Base-by-base conservation (phyloP, 2,888 invertebrate species). In the Ophion costatus region DNA sequence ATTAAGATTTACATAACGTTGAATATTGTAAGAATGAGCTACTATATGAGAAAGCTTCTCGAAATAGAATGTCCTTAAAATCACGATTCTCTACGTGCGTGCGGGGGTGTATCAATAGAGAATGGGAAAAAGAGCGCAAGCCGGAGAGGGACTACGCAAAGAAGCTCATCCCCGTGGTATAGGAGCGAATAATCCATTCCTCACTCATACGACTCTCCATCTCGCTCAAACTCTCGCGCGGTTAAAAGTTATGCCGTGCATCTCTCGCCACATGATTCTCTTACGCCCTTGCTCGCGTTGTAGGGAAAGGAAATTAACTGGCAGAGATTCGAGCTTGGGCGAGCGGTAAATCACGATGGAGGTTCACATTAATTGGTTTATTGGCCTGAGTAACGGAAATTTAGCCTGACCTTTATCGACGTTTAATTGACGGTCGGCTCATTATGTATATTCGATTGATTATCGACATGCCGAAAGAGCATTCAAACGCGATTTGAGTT, bases 91-190 rank as follows among this genome's bases (percentile, higher is more conserved):
- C 29, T 59, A 20, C 20, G 6, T 51, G 29, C 64, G 29, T 29
- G 24, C 45, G 63, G 9, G 33, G 42, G 61, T 70, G 38, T 69
- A 78, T 69, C 22, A 45, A 51, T 51, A 56, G 73, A 2, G 22
- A 73, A 38, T 22, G 33, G n/a, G 69, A 51, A 59, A 11, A 59
- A 73, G 38, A 73, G 57, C 11, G 63, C 63, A 63, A 64, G 74
- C 80, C 74, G 67, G 42, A 77, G 57, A 69, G 14, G 2, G 51
- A 14, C 77, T 69, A 80, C 84, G 82, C 51, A 14, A 17, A 51
- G 14, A 87, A 84, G 82, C 86, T 87, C 85, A 86, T 88, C 82
- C 81, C 59, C 61, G 59, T 51, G 82, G 61, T 81, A 73, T 82
- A 75, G 71, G 70, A 80, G 77, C 64, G 82, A 66, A 57, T 76